Evolutionary conservation across 2,797 vertebrate genomes (phyloP).

Genomic region (Falco biarmicus): DNA sequence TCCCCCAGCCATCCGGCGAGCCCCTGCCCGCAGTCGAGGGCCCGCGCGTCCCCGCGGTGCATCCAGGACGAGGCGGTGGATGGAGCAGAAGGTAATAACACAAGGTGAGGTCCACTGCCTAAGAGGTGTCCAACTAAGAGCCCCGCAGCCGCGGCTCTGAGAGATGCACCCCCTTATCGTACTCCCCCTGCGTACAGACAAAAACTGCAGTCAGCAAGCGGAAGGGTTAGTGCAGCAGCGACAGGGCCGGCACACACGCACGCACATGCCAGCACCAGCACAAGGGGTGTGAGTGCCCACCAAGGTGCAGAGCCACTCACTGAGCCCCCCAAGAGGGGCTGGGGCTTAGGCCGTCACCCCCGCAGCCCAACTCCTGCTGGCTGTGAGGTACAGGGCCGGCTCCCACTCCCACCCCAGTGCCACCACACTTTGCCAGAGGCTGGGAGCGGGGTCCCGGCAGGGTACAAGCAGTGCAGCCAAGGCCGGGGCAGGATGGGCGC

Average conservation of each 20-base stretch:
- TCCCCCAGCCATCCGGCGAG: constrained; percentile 39
- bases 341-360: background rate
- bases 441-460: background rate
- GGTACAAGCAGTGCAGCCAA: constrained; percentile 56
- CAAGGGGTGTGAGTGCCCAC: background rate
- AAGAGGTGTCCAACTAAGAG: constrained; percentile 77
- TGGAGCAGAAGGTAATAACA: constrained; percentile 80
- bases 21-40: constrained; percentile 48
- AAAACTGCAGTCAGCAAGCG: constrained; percentile 87
- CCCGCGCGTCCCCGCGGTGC: constrained; percentile 51
- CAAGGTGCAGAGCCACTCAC: background rate
- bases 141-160: constrained; percentile 74
- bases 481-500: background rate
- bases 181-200: constrained; percentile 87
- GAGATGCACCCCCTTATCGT: constrained; percentile 83
- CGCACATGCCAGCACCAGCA: constrained; percentile 25
- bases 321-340: background rate
- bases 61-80: constrained; percentile 72
- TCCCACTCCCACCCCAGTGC: background rate
- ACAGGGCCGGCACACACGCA: background rate
- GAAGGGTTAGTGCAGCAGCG: constrained; percentile 80
- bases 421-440: background rate
- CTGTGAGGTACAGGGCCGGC: background rate
- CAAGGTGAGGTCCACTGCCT: constrained; percentile 81
- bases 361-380: background rate